Evolutionary conservation across 2,888 invertebrate species (phyloP).

Genomic region (Tetrapedia diversipes): DNA sequence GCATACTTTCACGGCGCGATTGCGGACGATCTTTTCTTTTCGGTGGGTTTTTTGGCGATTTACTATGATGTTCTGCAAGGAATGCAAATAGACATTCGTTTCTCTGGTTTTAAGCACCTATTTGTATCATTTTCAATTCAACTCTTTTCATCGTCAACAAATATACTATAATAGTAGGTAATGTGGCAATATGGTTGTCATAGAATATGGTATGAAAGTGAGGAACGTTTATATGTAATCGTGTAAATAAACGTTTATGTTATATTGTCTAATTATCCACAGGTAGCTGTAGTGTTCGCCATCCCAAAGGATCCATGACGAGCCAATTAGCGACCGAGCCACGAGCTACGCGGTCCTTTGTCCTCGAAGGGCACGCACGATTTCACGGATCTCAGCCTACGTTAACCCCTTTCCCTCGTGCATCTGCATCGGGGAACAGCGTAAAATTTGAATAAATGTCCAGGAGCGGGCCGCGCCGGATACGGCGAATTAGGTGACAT

Average conservation of each 20-base stretch:
- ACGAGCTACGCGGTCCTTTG: constrained; percentile 64
- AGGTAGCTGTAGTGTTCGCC: too few species aligned
- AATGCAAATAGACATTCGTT: too few species aligned
- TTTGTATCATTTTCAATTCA: too few species aligned
- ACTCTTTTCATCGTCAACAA: too few species aligned
- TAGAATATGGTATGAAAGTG: too few species aligned
- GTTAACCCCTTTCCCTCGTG: constrained; percentile 38
- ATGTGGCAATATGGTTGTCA: too few species aligned
- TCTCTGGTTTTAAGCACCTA: too few species aligned
- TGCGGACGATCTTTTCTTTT: neutral
- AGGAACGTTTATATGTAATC: too few species aligned
- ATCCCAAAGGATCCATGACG: constrained; percentile 10
- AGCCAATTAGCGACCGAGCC: constrained; percentile 71
- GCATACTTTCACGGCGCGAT: neutral
- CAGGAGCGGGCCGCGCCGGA: constrained; percentile 69
- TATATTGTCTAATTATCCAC: too few species aligned
- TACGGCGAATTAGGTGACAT: constrained; percentile 79
- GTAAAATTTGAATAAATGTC: constrained; percentile 82
- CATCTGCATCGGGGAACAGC: constrained; percentile 76
- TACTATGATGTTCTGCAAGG: too few species aligned
- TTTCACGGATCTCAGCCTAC: constrained; percentile 76
- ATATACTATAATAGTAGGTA: too few species aligned
- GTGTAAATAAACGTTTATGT: too few species aligned
- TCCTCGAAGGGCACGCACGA: constrained; percentile 63
- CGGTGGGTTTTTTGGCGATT: neutral